These are phyloP conservation scores for Allobates femoralis DNA, from an alignment of 2,797 vertebrate species.

Conservation along the genomic window DNA sequence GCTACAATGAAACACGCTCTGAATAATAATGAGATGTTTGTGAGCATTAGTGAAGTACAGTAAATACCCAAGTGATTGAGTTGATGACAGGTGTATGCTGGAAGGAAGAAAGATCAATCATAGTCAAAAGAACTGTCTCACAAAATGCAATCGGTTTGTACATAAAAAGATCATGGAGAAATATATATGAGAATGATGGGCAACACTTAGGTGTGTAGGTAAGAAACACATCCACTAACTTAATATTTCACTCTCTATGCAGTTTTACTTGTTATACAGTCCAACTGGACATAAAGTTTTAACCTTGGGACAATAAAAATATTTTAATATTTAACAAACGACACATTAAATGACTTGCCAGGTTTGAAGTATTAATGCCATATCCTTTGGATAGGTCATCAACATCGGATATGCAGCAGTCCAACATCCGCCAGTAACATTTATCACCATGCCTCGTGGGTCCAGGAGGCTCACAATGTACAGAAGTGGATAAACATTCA, in stretches of 20 bases:
- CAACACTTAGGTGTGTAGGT: neutral
- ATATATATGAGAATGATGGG: slow-evolving; percentile 34
- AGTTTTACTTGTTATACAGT: neutral
- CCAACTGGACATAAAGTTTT: neutral
- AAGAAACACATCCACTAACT: neutral
- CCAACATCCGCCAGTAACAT: too few relatives aligned
- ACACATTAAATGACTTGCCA: too few relatives aligned
- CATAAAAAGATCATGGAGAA: slow-evolving; percentile 38
- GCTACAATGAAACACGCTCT: slow-evolving; percentile 25
- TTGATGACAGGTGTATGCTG: slow-evolving; percentile 46
- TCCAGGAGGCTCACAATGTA: too few relatives aligned
- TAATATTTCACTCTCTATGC: slow-evolving; percentile 1
- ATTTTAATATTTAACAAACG: too few relatives aligned
- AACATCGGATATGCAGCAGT: too few relatives aligned
- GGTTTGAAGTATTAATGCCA: too few relatives aligned
- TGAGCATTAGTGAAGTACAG: slow-evolving; percentile 52
- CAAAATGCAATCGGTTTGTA: slow-evolving; percentile 32
- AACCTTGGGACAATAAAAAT: neutral
- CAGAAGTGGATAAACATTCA: too few relatives aligned
- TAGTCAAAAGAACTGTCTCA: slow-evolving; percentile 39
- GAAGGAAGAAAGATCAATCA: slow-evolving; percentile 52
- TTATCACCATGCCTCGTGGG: too few relatives aligned
- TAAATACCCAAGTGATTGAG: slow-evolving; percentile 53
- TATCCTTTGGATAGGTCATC: too few relatives aligned
- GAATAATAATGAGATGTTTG: slow-evolving; percentile 59